phyloP scores from a whole-genome alignment of 92 coral and sea anemone species.

The Porites rus region DNA sequence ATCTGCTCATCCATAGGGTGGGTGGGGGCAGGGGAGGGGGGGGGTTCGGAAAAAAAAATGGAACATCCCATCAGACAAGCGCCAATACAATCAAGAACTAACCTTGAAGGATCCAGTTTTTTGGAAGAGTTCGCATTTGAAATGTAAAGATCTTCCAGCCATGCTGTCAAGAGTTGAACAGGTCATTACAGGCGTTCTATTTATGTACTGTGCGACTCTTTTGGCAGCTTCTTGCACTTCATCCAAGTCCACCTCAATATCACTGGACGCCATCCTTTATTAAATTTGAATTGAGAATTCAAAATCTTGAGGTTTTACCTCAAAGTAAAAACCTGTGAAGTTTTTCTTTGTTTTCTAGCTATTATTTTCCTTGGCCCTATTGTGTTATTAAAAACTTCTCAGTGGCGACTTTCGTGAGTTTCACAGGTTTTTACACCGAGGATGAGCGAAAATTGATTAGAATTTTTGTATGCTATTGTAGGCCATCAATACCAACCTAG shows the following conservation, averaged over 20 bases:
- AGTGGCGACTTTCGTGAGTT: too few species aligned
- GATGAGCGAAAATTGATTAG: too few species aligned
- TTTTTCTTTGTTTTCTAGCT: too few species aligned
- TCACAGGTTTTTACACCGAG: too few species aligned
- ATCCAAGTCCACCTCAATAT: slow-evolving; percentile 22
- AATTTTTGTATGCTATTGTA: too few species aligned
- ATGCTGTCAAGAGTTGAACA: slow-evolving; percentile 81
- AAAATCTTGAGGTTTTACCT: too few species aligned
- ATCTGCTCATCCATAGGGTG: slow-evolving; percentile 28
- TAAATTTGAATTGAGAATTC: not conserved
- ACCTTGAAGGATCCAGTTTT: slow-evolving; percentile 98
- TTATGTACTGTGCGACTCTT: slow-evolving; percentile 81
- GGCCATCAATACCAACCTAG: not conserved
- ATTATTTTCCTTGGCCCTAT: too few species aligned
- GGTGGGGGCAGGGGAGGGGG: not conserved
- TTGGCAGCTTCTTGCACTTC: slow-evolving; percentile 84
- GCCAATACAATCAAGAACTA: not conserved
- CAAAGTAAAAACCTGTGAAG: too few species aligned
- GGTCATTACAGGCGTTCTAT: slow-evolving; percentile 90
- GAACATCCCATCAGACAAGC: not conserved
- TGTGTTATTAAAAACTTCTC: too few species aligned
- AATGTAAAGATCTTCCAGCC: slow-evolving; percentile 87
- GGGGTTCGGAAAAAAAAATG: not conserved
- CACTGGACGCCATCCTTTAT: slow-evolving; percentile 54
- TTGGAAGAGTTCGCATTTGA: slow-evolving; percentile 95